Evolutionary conservation across 2,888 invertebrate species (phyloP), one percentile per base, ranked within the genome.

Genomic region (Hydropsyche betteni): DNA sequence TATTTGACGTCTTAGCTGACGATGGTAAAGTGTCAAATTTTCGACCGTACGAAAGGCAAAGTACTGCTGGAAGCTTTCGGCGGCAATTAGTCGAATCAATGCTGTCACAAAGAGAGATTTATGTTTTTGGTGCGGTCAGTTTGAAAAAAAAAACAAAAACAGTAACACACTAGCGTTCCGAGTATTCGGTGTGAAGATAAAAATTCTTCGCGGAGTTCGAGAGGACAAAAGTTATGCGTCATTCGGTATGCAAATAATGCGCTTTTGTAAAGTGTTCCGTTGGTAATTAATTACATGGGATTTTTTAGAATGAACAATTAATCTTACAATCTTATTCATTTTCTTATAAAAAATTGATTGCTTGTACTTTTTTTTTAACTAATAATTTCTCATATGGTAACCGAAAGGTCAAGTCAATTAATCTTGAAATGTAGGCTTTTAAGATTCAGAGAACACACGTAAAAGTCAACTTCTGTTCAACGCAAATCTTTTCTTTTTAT

Each of bases 31-130:
- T 64, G 64, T 64, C 64, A 34, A 64, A 64, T 36, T 36, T 64
- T 64, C 34, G 36, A 64, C 64, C 36, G 36, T 12, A 64, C 34
- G 64, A 36, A 64, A 36, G 34, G 64, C 36, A 36, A 64, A n/a
- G 34, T 36, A 24, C 24, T 64, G 64, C 5, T 8, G 12, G 12
- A 36, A 36, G 24, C 61, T n/a, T 61, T 61, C 61, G 61, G 61
- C 64, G 64, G 36, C 64, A 64, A 64, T 64, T 64, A 64, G 64
- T 36, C 64, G 36, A 64, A 64, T 64, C 64, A 64, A 34, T 64
- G 64, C 64, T 64, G 64, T 64, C 64, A 36, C 34, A 64, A 64
- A 64, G 64, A 64, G 36, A 64, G 64, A 64, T 64, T 64, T 64
- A 64, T 64, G 64, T 64, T 64, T 64, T 64, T 36, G 64, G 10